phyloP scores from a whole-genome alignment of 2,888 invertebrate species.

The Lucinisca nassula region DNA sequence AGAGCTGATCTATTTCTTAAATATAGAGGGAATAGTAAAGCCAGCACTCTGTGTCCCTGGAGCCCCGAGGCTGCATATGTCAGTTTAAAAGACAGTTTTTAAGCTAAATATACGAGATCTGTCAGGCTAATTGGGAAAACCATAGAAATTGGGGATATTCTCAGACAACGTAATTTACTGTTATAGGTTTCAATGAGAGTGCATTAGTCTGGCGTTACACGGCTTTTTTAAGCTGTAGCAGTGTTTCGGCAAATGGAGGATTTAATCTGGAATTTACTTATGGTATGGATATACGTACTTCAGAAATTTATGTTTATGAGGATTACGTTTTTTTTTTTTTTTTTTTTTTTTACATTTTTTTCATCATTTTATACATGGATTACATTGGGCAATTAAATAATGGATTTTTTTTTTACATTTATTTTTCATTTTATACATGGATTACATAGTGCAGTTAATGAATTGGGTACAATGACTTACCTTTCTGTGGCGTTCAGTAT shows the following conservation, averaged over 20 bases:
- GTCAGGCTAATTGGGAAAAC: slow-evolving; percentile 2
- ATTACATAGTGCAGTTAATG: too few relatives aligned
- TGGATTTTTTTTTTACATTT: too few relatives aligned
- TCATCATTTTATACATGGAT: too few relatives aligned
- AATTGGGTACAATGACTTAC: too few relatives aligned
- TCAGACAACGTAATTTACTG: slow-evolving; percentile 6
- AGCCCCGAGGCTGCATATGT: background rate
- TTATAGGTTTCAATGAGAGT: background rate
- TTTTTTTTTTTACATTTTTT: too few relatives aligned
- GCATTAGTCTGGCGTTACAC: background rate
- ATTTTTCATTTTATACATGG: too few relatives aligned
- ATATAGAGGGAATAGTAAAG: background rate
- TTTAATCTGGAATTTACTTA: slow-evolving; percentile 61
- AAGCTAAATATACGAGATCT: slow-evolving; percentile 7
- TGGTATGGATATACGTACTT: slow-evolving; percentile 55
- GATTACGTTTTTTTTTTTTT: too few relatives aligned
- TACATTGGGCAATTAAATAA: too few relatives aligned
- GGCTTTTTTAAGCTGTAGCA: background rate
- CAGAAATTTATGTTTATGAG: too few relatives aligned
- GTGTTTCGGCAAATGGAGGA: slow-evolving; percentile 47
- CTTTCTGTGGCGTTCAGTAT: too few relatives aligned
- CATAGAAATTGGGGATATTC: background rate
- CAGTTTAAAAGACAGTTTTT: slow-evolving; percentile 10
- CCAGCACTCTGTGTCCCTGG: background rate
- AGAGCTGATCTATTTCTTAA: too few relatives aligned